Percentiles rank a stretch among this genome's conserved stretches.
These are phyloP conservation scores for Pterophyllum scalare DNA, from an alignment of 2,113 vertebrate genomes.

Conservation along the genomic window DNA sequence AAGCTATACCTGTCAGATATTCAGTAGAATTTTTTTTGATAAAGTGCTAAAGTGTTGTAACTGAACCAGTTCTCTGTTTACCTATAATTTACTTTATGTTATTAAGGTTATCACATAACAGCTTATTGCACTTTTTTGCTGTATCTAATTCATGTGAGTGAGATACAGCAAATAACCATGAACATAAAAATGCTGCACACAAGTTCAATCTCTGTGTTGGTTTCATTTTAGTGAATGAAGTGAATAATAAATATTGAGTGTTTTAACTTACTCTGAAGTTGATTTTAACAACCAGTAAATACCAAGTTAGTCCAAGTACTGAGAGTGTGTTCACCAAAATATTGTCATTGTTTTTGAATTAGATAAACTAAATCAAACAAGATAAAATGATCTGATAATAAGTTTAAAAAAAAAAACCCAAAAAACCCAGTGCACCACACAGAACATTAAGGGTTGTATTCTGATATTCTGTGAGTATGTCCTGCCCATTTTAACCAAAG, in stretches of 20 bases:
- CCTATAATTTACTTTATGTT: neutral
- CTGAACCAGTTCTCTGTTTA: neutral
- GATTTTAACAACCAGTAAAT: neutral
- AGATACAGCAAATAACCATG: neutral
- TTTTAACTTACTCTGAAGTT: too few relatives aligned
- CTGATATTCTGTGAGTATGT: neutral
- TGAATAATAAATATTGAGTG: neutral
- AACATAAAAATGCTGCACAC: neutral
- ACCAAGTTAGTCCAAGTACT: neutral
- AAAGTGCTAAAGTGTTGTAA: too few relatives aligned
- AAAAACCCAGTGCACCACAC: neutral
- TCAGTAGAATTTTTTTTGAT: neutral
- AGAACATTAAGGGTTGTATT: neutral
- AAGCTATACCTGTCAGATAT: neutral
- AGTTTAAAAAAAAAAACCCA: too few relatives aligned
- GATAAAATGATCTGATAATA: neutral
- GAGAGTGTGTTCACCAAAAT: neutral
- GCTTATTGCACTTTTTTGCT: too few relatives aligned
- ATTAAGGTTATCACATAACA: neutral
- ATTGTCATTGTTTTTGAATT: neutral
- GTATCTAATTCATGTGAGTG: neutral
- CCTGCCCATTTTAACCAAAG: neutral
- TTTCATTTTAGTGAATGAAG: neutral
- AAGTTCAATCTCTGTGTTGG: neutral
- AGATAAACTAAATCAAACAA: neutral